Evolutionary conservation across 2,888 invertebrate genomes (phyloP).

Genomic region (Mythimna ferrago): DNA sequence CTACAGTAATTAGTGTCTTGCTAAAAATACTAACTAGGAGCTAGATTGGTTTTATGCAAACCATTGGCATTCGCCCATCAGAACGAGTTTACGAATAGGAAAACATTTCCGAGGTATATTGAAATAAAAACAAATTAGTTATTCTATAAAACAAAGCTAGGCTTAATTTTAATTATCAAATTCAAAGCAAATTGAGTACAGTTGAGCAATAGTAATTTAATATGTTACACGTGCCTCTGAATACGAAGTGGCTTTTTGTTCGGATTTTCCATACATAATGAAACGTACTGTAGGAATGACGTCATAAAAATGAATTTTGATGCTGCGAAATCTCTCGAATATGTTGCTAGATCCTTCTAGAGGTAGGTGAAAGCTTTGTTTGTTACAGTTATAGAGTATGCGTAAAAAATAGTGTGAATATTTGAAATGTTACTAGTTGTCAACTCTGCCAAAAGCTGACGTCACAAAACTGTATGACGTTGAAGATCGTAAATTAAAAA

Average conservation of each 20-base stretch:
- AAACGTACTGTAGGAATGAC: slow-evolving; percentile 19
- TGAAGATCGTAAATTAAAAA: too few relatives aligned
- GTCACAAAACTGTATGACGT: too few relatives aligned
- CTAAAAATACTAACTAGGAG: not conserved
- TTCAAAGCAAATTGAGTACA: not conserved
- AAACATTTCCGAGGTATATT: not conserved
- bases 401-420: too few relatives aligned
- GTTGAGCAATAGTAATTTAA: not conserved
- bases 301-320: slow-evolving; percentile 35
- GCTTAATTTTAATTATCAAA: not conserved
- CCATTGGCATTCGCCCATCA: too few relatives aligned
- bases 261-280: slow-evolving; percentile 26
- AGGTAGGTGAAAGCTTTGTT: slow-evolving; percentile 3
- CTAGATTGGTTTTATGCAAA: too few relatives aligned
- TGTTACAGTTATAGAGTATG: not conserved
- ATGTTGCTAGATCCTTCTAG: not conserved
- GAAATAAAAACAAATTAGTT: not conserved
- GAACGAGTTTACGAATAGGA: not conserved
- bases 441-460: too few relatives aligned
- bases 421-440: too few relatives aligned
- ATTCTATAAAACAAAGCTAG: not conserved
- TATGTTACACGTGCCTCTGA: slow-evolving; percentile 23
- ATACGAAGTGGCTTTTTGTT: slow-evolving; percentile 20
- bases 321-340: slow-evolving; percentile 9
- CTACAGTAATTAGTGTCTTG: not conserved